Conservation (phyloP, 2,888 invertebrate species). For the Atrina japonica region DNA sequence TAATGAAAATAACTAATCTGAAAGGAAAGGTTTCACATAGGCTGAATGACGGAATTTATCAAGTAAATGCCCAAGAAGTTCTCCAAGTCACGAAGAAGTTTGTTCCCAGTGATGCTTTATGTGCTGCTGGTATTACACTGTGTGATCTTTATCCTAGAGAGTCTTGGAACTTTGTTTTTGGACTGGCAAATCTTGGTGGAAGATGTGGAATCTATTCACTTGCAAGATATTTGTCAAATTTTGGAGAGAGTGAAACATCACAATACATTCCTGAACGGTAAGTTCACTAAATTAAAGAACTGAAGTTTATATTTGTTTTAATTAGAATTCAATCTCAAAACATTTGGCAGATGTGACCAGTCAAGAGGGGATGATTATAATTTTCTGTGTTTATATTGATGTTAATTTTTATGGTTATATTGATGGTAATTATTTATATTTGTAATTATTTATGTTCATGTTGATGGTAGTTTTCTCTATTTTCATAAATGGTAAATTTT, state of each 20-base stretch:
- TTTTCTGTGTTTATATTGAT: too few relatives aligned
- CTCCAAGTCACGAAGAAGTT: conserved; percentile 42
- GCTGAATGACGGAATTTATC: conserved; percentile 50
- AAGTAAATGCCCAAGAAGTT: conserved; percentile 55
- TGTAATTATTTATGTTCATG: too few relatives aligned
- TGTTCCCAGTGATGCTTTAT: conserved; percentile 58
- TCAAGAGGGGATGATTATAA: too few relatives aligned
- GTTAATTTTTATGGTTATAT: too few relatives aligned
- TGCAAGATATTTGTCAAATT: conserved; percentile 62
- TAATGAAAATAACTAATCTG: conserved; percentile 42
- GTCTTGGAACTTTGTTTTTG: conserved; percentile 68
- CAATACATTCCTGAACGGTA: conserved; percentile 52
- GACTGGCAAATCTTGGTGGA: conserved; percentile 53
- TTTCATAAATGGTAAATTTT: too few relatives aligned
- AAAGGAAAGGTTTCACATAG: conserved; percentile 51
- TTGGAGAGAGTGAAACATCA: conserved; percentile 49
- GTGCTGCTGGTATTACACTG: conserved; percentile 64
- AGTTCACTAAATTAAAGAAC: too few relatives aligned
- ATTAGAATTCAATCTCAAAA: too few relatives aligned
- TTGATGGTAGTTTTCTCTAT: too few relatives aligned
- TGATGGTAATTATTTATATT: too few relatives aligned
- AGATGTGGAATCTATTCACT: conserved; percentile 62
- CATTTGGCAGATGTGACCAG: too few relatives aligned
- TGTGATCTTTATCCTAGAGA: conserved; percentile 64
- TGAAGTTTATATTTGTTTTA: conserved; percentile 6